Evolutionary conservation across 2,797 vertebrate species (phyloP), one percentile per base, ranked within the genome.

Genomic region (Leuciscus waleckii): DNA sequence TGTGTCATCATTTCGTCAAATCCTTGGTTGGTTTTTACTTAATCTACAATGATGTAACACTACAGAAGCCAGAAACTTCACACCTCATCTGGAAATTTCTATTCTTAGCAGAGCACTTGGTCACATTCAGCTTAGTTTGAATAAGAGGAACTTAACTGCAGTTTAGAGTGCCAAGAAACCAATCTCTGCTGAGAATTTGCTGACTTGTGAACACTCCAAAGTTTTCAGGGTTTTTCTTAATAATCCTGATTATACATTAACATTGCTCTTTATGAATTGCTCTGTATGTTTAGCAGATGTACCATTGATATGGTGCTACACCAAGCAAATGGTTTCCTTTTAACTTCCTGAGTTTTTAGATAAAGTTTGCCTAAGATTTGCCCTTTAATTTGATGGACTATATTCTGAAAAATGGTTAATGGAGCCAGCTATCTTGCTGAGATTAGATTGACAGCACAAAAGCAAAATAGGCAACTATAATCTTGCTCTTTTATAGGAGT

Each of bases 391-490:
- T 68, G 4, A 10, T 21, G 49, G 29, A 56, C 32, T 56, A 37
- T 58, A 69, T 67, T 80, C 6, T 9, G 13, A n/a, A 61, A 35
- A 70, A 70, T 81, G 10, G n/a, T 41, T 70, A 14, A 61, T 58
- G 10, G 17, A 43, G 35, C 16, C 41, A 32, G 35, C 10, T 73
- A 29, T 82, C 9, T 41, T n/a, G 16, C 51, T 70, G 51, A 58
- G 68, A 32, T 43, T 46, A 43, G 37, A 70, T 11, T 71, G 79
- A 71, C 6, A 7, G 37, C 19, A 10, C 23, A 43, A 43, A 73
- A 46, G 80, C 51, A 43, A 82, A 81, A 73, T 61, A 58, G 54
- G 69, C 19, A 61, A 58, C 51, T 73, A 9, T 82, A 70, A 61
- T 82, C 17, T 73, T 32, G 37, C 39, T 70, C n/a, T 61, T 73